phyloP scores from a whole-genome alignment of 37 sponge, comb jelly and placozoan species.

The Halisarca cf. caerulea region DNA sequence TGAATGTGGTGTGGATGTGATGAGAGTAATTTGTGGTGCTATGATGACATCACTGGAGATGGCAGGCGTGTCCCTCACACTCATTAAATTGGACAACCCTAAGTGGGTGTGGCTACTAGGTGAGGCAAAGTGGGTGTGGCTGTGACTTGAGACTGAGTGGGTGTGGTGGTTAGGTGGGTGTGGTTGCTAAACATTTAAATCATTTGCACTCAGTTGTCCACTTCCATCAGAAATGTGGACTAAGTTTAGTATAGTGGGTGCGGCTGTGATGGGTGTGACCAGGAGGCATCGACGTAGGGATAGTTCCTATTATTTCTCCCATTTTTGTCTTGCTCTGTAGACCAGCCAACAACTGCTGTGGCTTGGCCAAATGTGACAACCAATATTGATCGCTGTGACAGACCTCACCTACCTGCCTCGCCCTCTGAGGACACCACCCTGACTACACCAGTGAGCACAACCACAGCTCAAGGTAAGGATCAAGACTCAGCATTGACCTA shows the following conservation, averaged over 20 bases:
- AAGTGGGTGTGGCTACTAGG: conserved; percentile 56
- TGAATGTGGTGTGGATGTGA: conserved; percentile 36
- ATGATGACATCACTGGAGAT: conserved; percentile 97
- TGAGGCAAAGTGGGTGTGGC: conserved; percentile 29
- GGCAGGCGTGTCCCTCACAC: conserved; percentile 91
- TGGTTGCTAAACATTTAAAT: not conserved
- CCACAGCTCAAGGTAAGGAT: not conserved
- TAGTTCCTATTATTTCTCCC: too few relatives aligned
- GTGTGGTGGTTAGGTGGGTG: conserved; percentile 21
- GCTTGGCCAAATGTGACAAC: conserved; percentile 69
- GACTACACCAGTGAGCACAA: not conserved
- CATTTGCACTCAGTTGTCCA: not conserved
- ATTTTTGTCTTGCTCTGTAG: too few relatives aligned
- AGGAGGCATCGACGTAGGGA: too few relatives aligned
- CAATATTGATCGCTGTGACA: conserved; percentile 22
- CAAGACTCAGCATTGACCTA: not conserved
- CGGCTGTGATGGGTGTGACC: too few relatives aligned
- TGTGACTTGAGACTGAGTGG: not conserved
- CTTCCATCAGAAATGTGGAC: too few relatives aligned
- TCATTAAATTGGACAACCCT: conserved; percentile 40
- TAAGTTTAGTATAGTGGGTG: too few relatives aligned
- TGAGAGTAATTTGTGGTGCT: conserved; percentile 58
- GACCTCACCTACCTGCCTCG: conserved; percentile 8
- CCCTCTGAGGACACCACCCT: not conserved
- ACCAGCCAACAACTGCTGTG: conserved; percentile 64